Evolutionary conservation across 2,888 invertebrate species (phyloP), one percentile per base, ranked within the genome.

Genomic region (Trilocha varians): DNA sequence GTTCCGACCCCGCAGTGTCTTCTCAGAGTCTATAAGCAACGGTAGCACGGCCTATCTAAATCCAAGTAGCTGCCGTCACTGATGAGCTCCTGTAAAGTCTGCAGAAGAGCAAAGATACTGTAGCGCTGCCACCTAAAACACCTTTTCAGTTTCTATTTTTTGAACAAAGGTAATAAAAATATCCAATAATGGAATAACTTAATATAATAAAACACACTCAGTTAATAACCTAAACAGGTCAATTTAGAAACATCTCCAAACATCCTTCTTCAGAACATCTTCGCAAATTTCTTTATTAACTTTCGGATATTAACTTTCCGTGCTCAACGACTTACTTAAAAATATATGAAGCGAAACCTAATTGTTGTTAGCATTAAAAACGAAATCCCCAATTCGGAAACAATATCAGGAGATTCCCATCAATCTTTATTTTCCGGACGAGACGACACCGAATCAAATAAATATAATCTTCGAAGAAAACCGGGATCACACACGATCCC

Each of bases 361-460:
- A 25, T 25, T 25, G 25, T 9, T 11, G 25, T 25, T 25, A 25
- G 11, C 25, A 25, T 25, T 25, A 25, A 25, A 25, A 25, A 25
- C 6, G 11, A 25, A 25, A 25, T 25, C 11, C 25, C 25, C 41
- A 45, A 35, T 37, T 45, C 46, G 41, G 33, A 35, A 46, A 47
- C 48, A 48, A 50, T 47, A 49, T 46, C 43, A 53, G 52, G 32
- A 14, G 38, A 32, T 32, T 46, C 51, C 51, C 55, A 56, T 56
- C 52, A 56, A 55, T 52, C 52, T 55, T 53, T 52, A 49, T 47
- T 45, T 46, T 42, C 44, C 42, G 42, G 46, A 56, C 45, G 48
- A 49, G 52, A 55, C 55, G 63, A 59, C 64, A 62, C 51, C 58
- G 60, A 67, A 70, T 70, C 66, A 66, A 71, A 72, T 70, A 71